Conservation (phyloP, 2,113 vertebrate species). For the Herpetotheres cachinnans region DNA sequence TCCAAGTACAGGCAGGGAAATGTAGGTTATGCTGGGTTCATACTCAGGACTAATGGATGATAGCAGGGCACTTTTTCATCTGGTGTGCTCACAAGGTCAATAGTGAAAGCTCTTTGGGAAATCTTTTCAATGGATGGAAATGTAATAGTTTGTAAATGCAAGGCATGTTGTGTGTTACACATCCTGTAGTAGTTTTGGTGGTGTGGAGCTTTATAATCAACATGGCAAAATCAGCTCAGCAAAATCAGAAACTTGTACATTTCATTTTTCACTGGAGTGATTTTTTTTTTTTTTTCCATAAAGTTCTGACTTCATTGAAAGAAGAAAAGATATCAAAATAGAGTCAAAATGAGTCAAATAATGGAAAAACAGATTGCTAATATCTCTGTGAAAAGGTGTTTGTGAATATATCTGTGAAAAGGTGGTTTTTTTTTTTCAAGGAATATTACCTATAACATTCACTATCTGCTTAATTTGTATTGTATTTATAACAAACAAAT, state of each 20-base stretch:
- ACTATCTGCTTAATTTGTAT: not conserved
- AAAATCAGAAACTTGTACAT: not conserved
- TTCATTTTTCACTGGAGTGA: not conserved
- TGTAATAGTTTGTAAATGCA: not conserved
- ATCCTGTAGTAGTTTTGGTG: not conserved
- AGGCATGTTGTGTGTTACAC: fast-evolving
- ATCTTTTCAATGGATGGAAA: not conserved
- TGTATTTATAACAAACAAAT: not conserved
- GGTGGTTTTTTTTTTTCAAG: too few relatives aligned
- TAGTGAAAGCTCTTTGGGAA: not conserved
- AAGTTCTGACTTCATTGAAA: not conserved
- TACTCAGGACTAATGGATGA: not conserved
- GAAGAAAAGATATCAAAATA: not conserved
- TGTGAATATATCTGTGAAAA: not conserved
- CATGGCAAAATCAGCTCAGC: not conserved
- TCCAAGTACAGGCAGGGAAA: not conserved
- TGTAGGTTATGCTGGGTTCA: not conserved
- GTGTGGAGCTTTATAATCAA: not conserved
- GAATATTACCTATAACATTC: not conserved
- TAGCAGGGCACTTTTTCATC: not conserved
- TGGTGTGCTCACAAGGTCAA: not conserved
- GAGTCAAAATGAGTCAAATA: not conserved
- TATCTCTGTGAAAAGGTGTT: not conserved
- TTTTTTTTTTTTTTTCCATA: not conserved
- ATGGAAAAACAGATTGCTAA: not conserved